A percentile compares a stretch with the other conserved stretches of the same genome.
Conservation (phyloP, 2,888 invertebrate species). For the Drosophila antonietae region DNA sequence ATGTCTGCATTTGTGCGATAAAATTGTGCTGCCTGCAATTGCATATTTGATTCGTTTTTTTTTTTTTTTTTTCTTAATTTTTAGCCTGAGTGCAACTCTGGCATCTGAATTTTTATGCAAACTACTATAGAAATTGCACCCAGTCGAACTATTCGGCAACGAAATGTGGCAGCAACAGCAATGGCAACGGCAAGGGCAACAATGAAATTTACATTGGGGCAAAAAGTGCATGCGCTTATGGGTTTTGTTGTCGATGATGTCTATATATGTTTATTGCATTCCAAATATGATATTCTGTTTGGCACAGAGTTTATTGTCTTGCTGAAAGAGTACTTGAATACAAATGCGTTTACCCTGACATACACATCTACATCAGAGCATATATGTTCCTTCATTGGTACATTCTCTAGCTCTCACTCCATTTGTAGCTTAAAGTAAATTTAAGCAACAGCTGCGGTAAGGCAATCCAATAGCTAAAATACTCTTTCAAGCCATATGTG, state of each 20-base stretch:
- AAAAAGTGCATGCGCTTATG: slow-evolving; percentile 10
- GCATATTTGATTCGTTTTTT: slow-evolving; percentile 35
- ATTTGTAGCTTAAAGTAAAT: neutral
- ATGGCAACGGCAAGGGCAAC: neutral
- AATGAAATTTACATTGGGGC: slow-evolving; percentile 50
- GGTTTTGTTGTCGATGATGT: neutral
- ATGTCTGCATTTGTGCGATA: slow-evolving; percentile 62
- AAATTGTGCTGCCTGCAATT: slow-evolving; percentile 29
- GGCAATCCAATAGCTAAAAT: neutral
- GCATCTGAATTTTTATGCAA: slow-evolving; percentile 66
- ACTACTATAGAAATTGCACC: slow-evolving; percentile 61
- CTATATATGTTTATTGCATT: slow-evolving; percentile 30
- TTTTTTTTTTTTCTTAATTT: slow-evolving; percentile 66
- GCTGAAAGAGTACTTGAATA: neutral
- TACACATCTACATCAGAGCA: neutral
- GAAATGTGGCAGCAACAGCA: slow-evolving; percentile 51
- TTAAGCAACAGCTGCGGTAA: slow-evolving; percentile 19
- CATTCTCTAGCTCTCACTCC: neutral
- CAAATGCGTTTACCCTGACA: neutral
- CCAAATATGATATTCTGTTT: slow-evolving; percentile 12
- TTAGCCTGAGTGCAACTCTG: slow-evolving; percentile 18
- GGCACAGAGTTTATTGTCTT: slow-evolving; percentile 10
- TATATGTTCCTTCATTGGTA: neutral
- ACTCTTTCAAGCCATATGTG: slow-evolving; percentile 60
- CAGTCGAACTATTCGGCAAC: slow-evolving; percentile 56